These are phyloP conservation scores for Steinernema carpocapsae DNA, from an alignment of 2,888 invertebrate genomes.

Conservation along the genomic window DNA sequence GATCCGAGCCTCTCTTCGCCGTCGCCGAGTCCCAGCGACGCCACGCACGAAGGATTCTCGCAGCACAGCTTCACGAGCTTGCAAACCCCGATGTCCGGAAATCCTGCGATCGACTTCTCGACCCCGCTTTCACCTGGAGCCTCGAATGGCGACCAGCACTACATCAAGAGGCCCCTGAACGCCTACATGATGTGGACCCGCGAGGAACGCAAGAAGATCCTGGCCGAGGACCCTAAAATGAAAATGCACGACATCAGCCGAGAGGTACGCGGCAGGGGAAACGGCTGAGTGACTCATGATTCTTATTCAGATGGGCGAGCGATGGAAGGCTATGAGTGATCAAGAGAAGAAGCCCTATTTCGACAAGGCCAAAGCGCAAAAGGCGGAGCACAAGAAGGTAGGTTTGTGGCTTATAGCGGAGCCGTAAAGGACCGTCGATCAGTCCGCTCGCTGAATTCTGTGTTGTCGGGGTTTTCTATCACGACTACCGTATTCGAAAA, in stretches of 20 bases:
- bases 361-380: conserved; percentile 44
- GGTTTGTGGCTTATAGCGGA: not conserved
- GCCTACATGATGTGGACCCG: conserved; percentile 51
- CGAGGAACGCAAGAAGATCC: conserved; percentile 46
- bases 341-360: conserved; percentile 49
- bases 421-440: not conserved
- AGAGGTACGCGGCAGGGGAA: conserved; percentile 28
- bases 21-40: conserved; percentile 20
- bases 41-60: conserved; percentile 30
- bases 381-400: conserved; percentile 46
- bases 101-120: conserved; percentile 26
- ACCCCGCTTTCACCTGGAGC: conserved; percentile 15
- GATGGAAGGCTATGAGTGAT: conserved; percentile 48
- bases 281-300: no score
- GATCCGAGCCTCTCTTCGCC: conserved; percentile 26
- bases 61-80: conserved; percentile 11
- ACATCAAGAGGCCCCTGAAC: conserved; percentile 47
- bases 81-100: conserved; percentile 3
- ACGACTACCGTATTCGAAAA: no score
- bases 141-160: conserved; percentile 36
- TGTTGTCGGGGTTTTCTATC: no score
- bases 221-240: conserved; percentile 43
- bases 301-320: conserved; percentile 40
- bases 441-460: no score
- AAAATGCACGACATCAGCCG: conserved; percentile 48